These are phyloP conservation scores for Pavo muticus DNA, from an alignment of 2,113 vertebrate genomes.

Conservation along the genomic window DNA sequence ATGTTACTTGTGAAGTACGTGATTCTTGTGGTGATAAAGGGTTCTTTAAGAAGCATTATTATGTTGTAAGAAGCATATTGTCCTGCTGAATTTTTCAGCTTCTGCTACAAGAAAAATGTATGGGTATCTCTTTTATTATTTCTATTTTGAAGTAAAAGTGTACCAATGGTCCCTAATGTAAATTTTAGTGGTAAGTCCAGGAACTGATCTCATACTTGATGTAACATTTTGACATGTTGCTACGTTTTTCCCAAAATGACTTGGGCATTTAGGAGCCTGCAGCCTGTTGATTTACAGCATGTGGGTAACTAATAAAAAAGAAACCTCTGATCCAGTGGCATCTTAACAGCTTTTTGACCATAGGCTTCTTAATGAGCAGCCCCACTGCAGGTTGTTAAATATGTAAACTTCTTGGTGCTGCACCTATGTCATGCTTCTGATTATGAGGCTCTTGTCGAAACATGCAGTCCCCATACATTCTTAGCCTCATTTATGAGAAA, in stretches of 20 bases:
- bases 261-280: background rate
- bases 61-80: background rate
- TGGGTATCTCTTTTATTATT: background rate
- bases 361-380: background rate
- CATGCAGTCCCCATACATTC: background rate
- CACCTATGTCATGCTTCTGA: background rate
- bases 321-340: background rate
- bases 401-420: background rate
- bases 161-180: background rate
- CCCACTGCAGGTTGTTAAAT: background rate
- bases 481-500: background rate
- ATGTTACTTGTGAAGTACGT: background rate
- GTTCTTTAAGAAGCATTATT: background rate
- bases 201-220: background rate
- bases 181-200: background rate
- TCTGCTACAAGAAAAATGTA: background rate
- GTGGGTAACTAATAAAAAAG: background rate
- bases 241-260: background rate
- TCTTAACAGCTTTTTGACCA: slow-evolving; percentile 24
- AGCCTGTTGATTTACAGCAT: background rate
- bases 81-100: background rate
- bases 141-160: background rate
- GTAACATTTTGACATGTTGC: background rate
- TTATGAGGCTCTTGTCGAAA: background rate
- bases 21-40: background rate